Percentiles rank a stretch among this genome's conserved stretches.
Conservation (phyloP, 2,888 invertebrate genomes). For the Stenodera caucasica region DNA sequence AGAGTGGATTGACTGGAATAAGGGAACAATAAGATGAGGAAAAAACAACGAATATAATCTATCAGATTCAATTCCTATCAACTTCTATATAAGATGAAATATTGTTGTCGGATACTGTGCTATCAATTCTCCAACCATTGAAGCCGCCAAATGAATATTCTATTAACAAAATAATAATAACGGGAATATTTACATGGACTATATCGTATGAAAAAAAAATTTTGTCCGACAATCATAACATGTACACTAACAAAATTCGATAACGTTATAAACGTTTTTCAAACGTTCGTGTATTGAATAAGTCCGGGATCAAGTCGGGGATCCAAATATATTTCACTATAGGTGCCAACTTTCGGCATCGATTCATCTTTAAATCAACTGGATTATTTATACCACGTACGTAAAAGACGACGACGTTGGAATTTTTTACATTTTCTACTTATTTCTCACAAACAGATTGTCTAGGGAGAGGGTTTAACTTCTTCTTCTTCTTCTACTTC, state of each 20-base stretch:
- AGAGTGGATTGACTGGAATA: not conserved
- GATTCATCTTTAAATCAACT: slow-evolving; percentile 16
- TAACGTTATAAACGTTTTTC: slow-evolving; percentile 20
- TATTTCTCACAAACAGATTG: slow-evolving; percentile 2
- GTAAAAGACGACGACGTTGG: not conserved
- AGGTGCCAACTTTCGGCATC: slow-evolving; percentile 15
- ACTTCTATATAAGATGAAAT: slow-evolving; percentile 2
- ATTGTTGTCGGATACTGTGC: not conserved
- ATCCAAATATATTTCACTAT: slow-evolving; percentile 4
- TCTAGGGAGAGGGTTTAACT: not conserved
- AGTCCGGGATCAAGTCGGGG: slow-evolving; percentile 14
- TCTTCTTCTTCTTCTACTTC: not conserved
- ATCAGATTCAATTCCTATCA: slow-evolving; percentile 2
- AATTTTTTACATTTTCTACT: not conserved
- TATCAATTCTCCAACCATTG: not conserved
- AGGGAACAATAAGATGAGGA: not conserved
- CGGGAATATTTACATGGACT: not conserved
- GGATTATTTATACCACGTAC: slow-evolving; percentile 8
- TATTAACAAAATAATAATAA: not conserved
- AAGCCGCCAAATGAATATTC: not conserved
- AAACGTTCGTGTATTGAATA: slow-evolving; percentile 25
- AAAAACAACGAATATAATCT: not conserved
- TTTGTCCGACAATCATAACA: slow-evolving; percentile 16
- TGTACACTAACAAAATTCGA: slow-evolving; percentile 16
- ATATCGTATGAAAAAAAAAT: slow-evolving; percentile 2